Evolutionary conservation across 2,113 vertebrate genomes (phyloP).

Genomic region (Limnothrissa miodon): DNA sequence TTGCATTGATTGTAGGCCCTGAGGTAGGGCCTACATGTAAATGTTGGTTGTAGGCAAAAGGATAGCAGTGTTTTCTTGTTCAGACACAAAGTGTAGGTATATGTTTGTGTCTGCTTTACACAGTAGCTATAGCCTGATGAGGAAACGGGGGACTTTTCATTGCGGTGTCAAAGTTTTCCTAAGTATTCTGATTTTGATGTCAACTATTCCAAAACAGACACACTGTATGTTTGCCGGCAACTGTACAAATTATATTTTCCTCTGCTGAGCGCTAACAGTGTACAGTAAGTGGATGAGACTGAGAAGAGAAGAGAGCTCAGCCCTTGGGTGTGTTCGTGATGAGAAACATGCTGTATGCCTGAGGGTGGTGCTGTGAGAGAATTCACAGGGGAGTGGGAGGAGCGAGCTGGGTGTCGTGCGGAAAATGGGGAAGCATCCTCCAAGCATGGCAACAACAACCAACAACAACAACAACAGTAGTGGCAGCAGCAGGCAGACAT

Average conservation of each 20-base stretch:
- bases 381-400: constrained; percentile 6
- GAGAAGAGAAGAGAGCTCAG: background rate
- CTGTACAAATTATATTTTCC: background rate
- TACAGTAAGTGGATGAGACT: background rate
- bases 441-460: background rate
- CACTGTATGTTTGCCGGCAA: background rate
- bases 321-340: background rate
- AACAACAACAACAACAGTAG: background rate
- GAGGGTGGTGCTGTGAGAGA: background rate
- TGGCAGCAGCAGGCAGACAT: background rate
- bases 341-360: background rate
- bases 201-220: background rate
- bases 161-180: background rate
- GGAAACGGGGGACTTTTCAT: background rate
- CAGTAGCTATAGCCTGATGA: background rate
- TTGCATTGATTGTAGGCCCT: background rate
- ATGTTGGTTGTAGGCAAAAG: background rate
- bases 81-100: background rate
- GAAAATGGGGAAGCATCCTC: background rate
- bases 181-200: background rate
- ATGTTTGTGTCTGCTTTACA: background rate
- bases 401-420: background rate
- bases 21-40: background rate
- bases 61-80: background rate
- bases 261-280: background rate